Evolutionary conservation across 2,113 vertebrate species (phyloP).

Genomic region (Lepisosteus osseus): DNA sequence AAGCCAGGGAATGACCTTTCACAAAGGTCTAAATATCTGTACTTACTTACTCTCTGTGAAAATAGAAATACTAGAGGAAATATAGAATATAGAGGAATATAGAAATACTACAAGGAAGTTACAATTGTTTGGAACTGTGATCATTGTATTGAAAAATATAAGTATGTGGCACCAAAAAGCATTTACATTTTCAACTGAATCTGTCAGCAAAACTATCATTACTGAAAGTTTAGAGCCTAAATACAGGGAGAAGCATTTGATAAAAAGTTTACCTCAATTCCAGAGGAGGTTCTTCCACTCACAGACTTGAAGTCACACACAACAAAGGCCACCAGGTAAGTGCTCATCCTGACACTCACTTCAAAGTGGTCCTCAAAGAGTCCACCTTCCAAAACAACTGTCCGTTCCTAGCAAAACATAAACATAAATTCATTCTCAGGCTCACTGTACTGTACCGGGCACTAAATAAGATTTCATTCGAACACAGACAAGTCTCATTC

Average conservation of each 20-base stretch:
- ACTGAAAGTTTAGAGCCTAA: background rate
- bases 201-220: background rate
- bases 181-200: background rate
- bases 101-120: too few relatives aligned
- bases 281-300: constrained; percentile 56
- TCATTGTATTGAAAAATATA: too few relatives aligned
- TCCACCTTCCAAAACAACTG: constrained; percentile 32
- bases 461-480: background rate
- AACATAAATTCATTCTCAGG: too few relatives aligned
- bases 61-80: too few relatives aligned
- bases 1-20: too few relatives aligned
- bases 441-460: background rate
- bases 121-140: too few relatives aligned
- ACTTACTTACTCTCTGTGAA: too few relatives aligned
- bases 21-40: too few relatives aligned
- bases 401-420: constrained; percentile 50
- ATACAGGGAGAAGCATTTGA: background rate
- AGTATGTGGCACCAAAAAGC: too few relatives aligned
- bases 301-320: constrained; percentile 69
- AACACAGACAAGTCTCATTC: too few relatives aligned
- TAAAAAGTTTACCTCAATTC: constrained; percentile 55
- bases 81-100: too few relatives aligned
- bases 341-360: constrained; percentile 68
- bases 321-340: constrained; percentile 66
- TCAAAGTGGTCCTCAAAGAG: constrained; percentile 67